Percentiles rank a stretch among this genome's conserved stretches.
Conservation (phyloP, 1,140 invertebrate genomes). For the Yoshiicerus persimilis region DNA sequence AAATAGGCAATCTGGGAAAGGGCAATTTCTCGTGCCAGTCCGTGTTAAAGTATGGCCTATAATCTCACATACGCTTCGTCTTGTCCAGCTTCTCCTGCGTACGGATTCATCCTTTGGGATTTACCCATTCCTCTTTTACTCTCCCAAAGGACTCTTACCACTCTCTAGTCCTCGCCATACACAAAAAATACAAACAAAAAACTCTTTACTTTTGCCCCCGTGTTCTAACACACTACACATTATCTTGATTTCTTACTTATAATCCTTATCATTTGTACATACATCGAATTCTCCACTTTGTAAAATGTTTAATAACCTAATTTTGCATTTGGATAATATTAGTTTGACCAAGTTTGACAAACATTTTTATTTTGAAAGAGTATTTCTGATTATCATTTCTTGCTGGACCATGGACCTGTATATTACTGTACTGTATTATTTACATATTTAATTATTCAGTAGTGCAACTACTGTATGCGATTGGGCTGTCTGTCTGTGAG, state of each 20-base stretch:
- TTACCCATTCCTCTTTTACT: constrained; percentile 35
- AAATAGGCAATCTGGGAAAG: constrained; percentile 38
- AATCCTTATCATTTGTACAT: too few species aligned
- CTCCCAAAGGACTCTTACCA: constrained; percentile 7
- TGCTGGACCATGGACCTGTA: too few species aligned
- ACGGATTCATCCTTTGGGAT: constrained; percentile 34
- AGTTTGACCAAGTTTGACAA: too few species aligned
- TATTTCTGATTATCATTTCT: too few species aligned
- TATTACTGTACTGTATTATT: too few species aligned
- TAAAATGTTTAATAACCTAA: too few species aligned
- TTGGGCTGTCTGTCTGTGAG: too few species aligned
- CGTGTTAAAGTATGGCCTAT: constrained; percentile 15
- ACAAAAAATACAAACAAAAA: not conserved
- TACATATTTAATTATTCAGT: too few species aligned
- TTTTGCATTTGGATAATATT: too few species aligned
- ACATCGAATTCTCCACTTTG: too few species aligned
- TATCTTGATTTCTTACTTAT: not conserved
- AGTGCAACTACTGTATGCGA: too few species aligned
- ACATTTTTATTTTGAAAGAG: too few species aligned
- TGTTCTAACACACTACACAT: not conserved
- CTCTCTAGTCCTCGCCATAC: not conserved
- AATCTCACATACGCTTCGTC: not conserved
- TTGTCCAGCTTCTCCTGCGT: constrained; percentile 4
- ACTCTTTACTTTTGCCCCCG: not conserved
- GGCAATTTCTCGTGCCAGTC: constrained; percentile 31